Percentiles rank a stretch among this genome's conserved stretches.
Evolutionary conservation across 2,797 vertebrate species (phyloP).

Genomic region (Morus bassanus): DNA sequence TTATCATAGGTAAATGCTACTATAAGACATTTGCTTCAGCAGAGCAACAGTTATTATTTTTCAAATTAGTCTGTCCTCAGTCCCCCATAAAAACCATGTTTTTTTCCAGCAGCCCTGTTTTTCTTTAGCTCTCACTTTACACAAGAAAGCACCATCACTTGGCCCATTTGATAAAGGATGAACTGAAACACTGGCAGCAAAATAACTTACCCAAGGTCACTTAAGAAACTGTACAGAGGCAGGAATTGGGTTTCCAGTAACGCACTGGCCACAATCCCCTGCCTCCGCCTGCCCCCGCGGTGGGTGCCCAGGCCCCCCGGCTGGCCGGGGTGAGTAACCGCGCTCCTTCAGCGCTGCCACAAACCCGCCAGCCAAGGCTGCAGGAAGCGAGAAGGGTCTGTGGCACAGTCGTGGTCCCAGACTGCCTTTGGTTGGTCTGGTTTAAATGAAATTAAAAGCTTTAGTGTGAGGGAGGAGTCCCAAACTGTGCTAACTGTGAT

Average conservation of each 20-base stretch:
- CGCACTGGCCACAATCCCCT: rapidly evolving
- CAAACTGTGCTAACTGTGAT: not conserved
- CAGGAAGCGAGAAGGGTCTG: not conserved
- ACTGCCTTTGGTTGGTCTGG: not conserved
- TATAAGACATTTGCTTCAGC: not conserved
- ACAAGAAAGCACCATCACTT: not conserved
- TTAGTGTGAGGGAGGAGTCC: not conserved
- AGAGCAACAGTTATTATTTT: not conserved
- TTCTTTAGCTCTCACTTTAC: not conserved
- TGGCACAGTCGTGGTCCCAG: rapidly evolving
- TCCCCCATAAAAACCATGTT: rapidly evolving
- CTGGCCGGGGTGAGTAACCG: rapidly evolving
- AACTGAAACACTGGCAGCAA: not conserved
- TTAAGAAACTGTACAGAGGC: not conserved
- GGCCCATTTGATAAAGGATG: not conserved
- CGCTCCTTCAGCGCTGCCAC: rapidly evolving
- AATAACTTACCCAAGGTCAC: not conserved
- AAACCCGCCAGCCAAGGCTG: too few relatives aligned
- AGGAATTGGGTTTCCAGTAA: not conserved
- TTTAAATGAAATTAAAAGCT: not conserved
- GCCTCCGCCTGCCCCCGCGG: too few relatives aligned
- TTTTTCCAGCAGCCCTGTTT: not conserved
- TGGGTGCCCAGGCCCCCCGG: not conserved
- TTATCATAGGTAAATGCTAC: rapidly evolving
- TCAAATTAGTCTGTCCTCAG: not conserved